Percentiles rank a stretch among this genome's conserved stretches.
Conservation (phyloP, 2,113 vertebrate genomes). For the Axis porcinus region DNA sequence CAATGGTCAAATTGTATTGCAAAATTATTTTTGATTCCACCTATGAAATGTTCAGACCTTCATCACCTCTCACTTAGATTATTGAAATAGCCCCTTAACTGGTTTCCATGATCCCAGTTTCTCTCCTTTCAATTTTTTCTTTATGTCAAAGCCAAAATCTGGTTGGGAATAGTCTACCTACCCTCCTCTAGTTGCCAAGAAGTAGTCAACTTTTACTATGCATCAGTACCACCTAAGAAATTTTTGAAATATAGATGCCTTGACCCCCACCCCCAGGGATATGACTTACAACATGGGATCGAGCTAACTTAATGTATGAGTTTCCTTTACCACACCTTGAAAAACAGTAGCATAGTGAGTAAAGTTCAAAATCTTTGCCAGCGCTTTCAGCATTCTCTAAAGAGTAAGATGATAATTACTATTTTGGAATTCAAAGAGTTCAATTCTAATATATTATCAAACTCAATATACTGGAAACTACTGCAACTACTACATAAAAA, state of each 20-base stretch:
- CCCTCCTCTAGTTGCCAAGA: neutral
- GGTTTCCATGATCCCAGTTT: neutral
- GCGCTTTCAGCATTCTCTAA: neutral
- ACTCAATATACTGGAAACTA: neutral
- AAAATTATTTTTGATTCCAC: neutral
- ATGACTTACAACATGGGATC: neutral
- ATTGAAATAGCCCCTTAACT: neutral
- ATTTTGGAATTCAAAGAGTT: neutral
- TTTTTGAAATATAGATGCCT: neutral
- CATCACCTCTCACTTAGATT: neutral
- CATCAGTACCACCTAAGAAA: neutral
- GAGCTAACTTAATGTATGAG: neutral
- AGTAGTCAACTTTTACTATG: neutral
- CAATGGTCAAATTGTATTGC: neutral
- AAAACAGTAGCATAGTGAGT: neutral
- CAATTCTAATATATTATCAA: neutral
- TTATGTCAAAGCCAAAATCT: neutral
- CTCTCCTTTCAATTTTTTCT: neutral
- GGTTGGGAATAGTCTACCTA: neutral
- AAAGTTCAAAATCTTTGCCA: neutral
- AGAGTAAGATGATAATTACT: neutral
- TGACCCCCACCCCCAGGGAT: neutral
- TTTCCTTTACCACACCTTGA: neutral
- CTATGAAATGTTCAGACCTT: neutral
- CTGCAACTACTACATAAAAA: neutral